Evolutionary conservation across 2,797 vertebrate species (phyloP).

Genomic region (Glyptemys insculpta): DNA sequence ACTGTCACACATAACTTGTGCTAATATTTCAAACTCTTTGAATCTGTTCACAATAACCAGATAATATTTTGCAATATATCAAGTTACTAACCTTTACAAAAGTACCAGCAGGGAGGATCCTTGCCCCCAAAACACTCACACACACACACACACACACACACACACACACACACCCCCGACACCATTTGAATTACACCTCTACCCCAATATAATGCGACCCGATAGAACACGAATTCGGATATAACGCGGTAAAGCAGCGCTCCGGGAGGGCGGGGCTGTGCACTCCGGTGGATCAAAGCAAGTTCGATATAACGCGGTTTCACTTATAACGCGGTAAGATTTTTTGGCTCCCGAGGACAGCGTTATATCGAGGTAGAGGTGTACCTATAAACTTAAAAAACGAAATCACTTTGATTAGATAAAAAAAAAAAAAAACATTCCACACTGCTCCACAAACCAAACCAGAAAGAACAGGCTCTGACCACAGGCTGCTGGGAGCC

Average conservation of each 20-base stretch:
- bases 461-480: not conserved
- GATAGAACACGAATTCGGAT: too few species aligned
- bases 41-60: not conserved
- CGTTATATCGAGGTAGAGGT: too few species aligned
- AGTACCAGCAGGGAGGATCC: not conserved
- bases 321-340: too few species aligned
- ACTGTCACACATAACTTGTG: not conserved
- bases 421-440: not conserved
- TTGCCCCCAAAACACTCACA: not conserved
- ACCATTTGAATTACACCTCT: fast-evolving
- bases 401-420: not conserved
- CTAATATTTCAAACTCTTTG: not conserved
- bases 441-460: not conserved
- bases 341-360: too few species aligned
- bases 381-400: not conserved
- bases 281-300: too few species aligned
- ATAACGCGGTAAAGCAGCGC: too few species aligned
- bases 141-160: too few species aligned
- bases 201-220: too few species aligned
- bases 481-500: not conserved
- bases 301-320: too few species aligned
- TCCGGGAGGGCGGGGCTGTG: too few species aligned
- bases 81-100: not conserved
- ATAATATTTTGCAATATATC: not conserved
- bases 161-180: too few species aligned